Percentiles rank a stretch among this genome's conserved stretches.
Evolutionary conservation across 2,113 vertebrate genomes (phyloP).

Genomic region (Montifringilla adamsi): DNA sequence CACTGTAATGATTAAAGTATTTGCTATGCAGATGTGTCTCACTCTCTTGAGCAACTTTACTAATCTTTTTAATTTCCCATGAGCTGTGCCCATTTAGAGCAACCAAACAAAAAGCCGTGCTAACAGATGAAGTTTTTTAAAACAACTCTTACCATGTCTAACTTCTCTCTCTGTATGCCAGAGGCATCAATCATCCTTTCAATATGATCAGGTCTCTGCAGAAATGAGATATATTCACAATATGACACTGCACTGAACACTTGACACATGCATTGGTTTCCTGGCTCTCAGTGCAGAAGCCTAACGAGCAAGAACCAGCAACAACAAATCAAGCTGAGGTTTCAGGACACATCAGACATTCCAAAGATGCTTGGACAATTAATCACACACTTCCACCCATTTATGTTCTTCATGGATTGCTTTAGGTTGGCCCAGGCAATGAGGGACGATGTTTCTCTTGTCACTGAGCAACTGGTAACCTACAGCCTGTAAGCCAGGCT

Average conservation of each 20-base stretch:
- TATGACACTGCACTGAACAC: not conserved
- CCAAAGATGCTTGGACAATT: not conserved
- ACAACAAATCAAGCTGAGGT: not conserved
- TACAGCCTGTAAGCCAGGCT: not conserved
- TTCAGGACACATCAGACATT: not conserved
- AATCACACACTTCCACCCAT: not conserved
- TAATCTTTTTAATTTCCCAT: constrained; percentile 8
- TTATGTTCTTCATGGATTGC: not conserved
- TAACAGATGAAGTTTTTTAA: not conserved
- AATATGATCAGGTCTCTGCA: not conserved
- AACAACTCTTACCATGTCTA: not conserved
- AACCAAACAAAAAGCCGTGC: not conserved
- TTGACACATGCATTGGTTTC: not conserved
- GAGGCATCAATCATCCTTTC: not conserved
- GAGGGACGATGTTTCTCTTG: not conserved
- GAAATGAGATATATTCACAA: not conserved
- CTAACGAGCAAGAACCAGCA: not conserved
- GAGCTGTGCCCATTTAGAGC: not conserved
- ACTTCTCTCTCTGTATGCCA: not conserved
- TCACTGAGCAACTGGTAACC: not conserved
- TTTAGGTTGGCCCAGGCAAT: not conserved
- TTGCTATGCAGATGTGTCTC: not conserved
- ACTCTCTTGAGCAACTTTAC: not conserved
- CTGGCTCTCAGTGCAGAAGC: not conserved
- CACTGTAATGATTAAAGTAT: not conserved